phyloP scores from a whole-genome alignment of 2,113 vertebrate species.

The Plecotus auritus region DNA sequence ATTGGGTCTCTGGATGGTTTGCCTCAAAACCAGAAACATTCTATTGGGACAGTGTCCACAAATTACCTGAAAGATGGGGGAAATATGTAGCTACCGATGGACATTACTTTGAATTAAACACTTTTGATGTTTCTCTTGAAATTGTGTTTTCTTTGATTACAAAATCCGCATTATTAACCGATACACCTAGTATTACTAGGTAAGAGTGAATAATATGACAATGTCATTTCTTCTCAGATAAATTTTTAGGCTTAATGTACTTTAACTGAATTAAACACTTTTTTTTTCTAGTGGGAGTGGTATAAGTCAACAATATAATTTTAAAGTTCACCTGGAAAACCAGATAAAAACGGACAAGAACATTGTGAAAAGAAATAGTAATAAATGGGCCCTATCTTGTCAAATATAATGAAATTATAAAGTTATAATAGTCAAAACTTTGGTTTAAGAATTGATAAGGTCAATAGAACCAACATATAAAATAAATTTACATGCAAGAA shows the following conservation, averaged over 20 bases:
- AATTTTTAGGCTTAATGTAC: not conserved
- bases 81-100: too few species aligned
- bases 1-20: too few species aligned
- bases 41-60: too few species aligned
- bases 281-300: not conserved
- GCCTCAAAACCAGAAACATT: too few species aligned
- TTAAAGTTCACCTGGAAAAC: not conserved
- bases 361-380: not conserved
- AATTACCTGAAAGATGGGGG: too few species aligned
- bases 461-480: not conserved
- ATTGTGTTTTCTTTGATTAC: too few species aligned
- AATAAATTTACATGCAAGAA: not conserved
- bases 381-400: not conserved
- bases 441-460: not conserved
- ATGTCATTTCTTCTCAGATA: not conserved
- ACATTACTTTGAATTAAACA: too few species aligned
- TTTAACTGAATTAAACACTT: not conserved
- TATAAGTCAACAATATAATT: not conserved
- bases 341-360: conserved; percentile 7
- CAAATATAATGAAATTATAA: not conserved
- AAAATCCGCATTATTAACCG: too few species aligned
- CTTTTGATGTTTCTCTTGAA: too few species aligned
- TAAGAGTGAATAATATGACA: not conserved
- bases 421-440: not conserved
- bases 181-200: not conserved